Base-by-base conservation (phyloP, 2,113 vertebrate genomes). In the Athene noctua region DNA sequence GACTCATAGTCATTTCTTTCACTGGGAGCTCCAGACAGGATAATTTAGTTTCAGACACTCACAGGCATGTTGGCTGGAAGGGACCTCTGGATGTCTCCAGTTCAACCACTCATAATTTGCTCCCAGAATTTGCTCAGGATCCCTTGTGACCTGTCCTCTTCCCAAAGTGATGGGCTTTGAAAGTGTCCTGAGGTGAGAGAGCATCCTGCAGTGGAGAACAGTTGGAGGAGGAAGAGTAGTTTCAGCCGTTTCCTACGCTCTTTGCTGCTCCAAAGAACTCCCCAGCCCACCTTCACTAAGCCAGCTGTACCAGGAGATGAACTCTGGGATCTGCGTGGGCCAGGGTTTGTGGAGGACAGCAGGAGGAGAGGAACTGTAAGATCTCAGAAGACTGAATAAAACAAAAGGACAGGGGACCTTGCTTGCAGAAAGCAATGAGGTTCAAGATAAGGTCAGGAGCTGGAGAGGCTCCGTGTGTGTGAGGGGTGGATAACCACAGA, bases 1-100 rank as follows among this genome's bases (percentile, higher is more conserved):
- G 94, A 96, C 72, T 97, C 94, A 96, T 23, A 93, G 79, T 63
- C 61, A 9, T 80, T 86, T 86, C 92, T 94, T 95, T 85, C 93
- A 75, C 68, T 96, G 81, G 79, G 92, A 92, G 71, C 81, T 80
- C 78, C 70, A 91, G 94, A 94, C 49, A 75, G 66, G 79, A 51
- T 83, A 83, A 88, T 94, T 91, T 92, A 47, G 58, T 87, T 94
- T 90, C 85, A 82, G 77, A 91, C 54, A 29, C 46, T 79, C 74
- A 70, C 14, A 72, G 54, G 63, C 30, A 72, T 10, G 1, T 30
- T 72, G 78, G 54, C 46, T 95, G 73, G 61, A 80, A 87, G 84
- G 58, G 87, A 91, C 54, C 87, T 90, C 73, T 93, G 73, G 68
- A 79, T 61, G 11, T 65, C 80, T 68, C 44, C 65, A 36, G 40